phyloP scores from a whole-genome alignment of 2,888 invertebrate genomes.

The Eulithis testata region DNA sequence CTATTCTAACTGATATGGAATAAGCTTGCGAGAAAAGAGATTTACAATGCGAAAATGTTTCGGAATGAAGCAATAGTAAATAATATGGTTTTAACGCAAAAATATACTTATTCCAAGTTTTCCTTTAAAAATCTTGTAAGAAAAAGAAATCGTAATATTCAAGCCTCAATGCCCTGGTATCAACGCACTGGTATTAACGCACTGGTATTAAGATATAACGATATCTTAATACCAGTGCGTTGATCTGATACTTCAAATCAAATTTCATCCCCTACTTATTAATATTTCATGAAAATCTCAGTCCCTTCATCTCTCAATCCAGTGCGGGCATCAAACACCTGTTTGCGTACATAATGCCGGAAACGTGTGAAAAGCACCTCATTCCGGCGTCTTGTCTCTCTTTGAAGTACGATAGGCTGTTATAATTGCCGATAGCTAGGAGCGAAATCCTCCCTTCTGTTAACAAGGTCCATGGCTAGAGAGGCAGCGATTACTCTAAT shows the following conservation, averaged over 20 bases:
- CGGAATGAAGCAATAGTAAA: slow-evolving; percentile 4
- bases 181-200: too few relatives aligned
- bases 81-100: not conserved
- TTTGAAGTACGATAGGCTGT: slow-evolving; percentile 72
- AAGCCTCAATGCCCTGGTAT: not conserved
- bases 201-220: too few relatives aligned
- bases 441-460: slow-evolving; percentile 57
- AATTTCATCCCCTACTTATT: slow-evolving; percentile 5
- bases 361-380: slow-evolving; percentile 58
- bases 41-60: slow-evolving; percentile 30
- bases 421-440: slow-evolving; percentile 79
- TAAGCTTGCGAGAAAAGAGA: slow-evolving; percentile 24
- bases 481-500: slow-evolving; percentile 16
- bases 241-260: not conserved
- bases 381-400: slow-evolving; percentile 57
- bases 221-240: not conserved
- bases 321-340: slow-evolving; percentile 41
- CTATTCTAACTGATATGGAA: slow-evolving; percentile 30
- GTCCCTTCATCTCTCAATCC: slow-evolving; percentile 16
- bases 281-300: slow-evolving; percentile 29
- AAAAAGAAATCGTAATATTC: not conserved
- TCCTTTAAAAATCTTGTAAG: too few relatives aligned
- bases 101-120: too few relatives aligned
- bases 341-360: slow-evolving; percentile 46
- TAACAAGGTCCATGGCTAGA: slow-evolving; percentile 41